phyloP scores from a whole-genome alignment of 2,113 vertebrate genomes.

The Tangachromis dhanisi region DNA sequence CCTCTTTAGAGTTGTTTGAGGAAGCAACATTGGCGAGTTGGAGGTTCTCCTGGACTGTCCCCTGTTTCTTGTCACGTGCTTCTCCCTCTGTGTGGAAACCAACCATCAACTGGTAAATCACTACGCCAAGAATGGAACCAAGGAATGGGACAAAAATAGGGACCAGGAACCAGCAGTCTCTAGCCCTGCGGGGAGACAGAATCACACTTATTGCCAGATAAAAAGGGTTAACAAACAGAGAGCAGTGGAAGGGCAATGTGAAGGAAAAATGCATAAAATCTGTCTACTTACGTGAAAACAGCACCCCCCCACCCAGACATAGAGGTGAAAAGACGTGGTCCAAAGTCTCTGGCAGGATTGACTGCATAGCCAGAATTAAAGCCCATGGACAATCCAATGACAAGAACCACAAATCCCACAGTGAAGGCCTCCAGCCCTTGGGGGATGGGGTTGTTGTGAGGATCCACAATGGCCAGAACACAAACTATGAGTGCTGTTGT shows the following conservation, averaged over 20 bases:
- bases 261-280: not conserved
- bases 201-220: not conserved
- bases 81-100: constrained; percentile 85
- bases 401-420: constrained; percentile 85
- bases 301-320: constrained; percentile 85
- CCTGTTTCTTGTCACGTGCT: constrained; percentile 50
- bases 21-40: constrained; percentile 77
- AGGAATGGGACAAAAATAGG: constrained; percentile 86
- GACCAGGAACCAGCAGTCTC: constrained; percentile 87
- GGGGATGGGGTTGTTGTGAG: constrained; percentile 89
- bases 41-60: constrained; percentile 60
- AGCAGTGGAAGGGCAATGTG: not conserved
- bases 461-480: constrained; percentile 92
- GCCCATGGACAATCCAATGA: constrained; percentile 96
- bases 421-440: constrained; percentile 92
- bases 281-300: constrained; percentile 86
- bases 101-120: constrained; percentile 90
- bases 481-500: constrained; percentile 90
- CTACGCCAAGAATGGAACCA: constrained; percentile 77
- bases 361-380: constrained; percentile 98
- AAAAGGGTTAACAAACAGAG: not conserved
- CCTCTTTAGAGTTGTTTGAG: constrained; percentile 61
- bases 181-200: constrained; percentile 51
- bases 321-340: constrained; percentile 90
- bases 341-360: constrained; percentile 93